Percentiles rank a stretch among this genome's conserved stretches.
Evolutionary conservation across 64 coral and sea anemone genomes (phyloP).

Genomic region (Stichodactyla helianthus): DNA sequence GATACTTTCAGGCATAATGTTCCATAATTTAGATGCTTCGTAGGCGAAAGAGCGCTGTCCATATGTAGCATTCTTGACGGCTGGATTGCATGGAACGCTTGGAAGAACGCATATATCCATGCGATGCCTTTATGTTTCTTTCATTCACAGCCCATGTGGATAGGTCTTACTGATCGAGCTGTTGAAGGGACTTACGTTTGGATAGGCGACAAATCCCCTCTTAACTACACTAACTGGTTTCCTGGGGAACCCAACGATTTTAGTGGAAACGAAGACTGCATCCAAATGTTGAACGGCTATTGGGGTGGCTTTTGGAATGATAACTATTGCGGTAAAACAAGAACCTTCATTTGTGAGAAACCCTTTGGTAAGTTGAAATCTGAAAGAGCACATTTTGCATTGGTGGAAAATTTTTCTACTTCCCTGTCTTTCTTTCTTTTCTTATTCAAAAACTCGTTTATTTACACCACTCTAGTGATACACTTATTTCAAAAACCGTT

Average conservation of each 20-base stretch:
- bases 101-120: too few relatives aligned
- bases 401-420: not conserved
- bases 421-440: not conserved
- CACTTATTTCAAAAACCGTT: too few relatives aligned
- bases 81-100: too few relatives aligned
- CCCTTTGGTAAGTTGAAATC: constrained; percentile 43
- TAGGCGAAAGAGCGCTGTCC: too few relatives aligned
- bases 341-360: constrained; percentile 86
- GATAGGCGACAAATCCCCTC: constrained; percentile 37
- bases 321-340: constrained; percentile 54
- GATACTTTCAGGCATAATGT: too few relatives aligned
- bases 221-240: constrained; percentile 69
- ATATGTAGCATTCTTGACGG: too few relatives aligned
- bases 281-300: constrained; percentile 33
- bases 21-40: too few relatives aligned
- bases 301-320: constrained; percentile 81
- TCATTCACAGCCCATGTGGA: constrained; percentile 40
- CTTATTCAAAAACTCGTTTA: too few relatives aligned
- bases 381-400: not conserved
- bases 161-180: constrained; percentile 57
- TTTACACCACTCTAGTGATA: too few relatives aligned
- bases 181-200: constrained; percentile 47
- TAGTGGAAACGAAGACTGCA: constrained; percentile 60
- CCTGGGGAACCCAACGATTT: constrained; percentile 62
- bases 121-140: not conserved